Percentiles rank a stretch among this genome's conserved stretches.
Evolutionary conservation across 2,888 invertebrate genomes (phyloP).

Genomic region (Limnephilus auricula): DNA sequence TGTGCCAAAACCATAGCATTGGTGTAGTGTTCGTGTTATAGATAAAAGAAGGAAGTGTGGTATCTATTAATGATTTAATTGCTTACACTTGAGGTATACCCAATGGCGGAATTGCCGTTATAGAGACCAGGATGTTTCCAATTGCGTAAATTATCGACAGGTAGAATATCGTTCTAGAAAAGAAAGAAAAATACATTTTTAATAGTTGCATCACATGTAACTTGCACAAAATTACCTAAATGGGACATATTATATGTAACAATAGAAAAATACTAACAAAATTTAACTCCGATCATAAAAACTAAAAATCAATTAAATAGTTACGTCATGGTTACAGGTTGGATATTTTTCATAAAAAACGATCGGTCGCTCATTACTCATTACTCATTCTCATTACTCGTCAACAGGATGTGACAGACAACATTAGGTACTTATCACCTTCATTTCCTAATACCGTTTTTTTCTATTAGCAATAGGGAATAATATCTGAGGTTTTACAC

Average conservation of each 20-base stretch:
- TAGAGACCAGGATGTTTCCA: slow-evolving; percentile 88
- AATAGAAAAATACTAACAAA: background rate
- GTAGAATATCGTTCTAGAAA: slow-evolving; percentile 84
- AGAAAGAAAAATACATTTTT: slow-evolving; percentile 36
- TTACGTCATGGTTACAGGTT: background rate
- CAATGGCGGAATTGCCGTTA: slow-evolving; percentile 81
- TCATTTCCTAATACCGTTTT: background rate
- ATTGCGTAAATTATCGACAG: slow-evolving; percentile 88
- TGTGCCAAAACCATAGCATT: no score
- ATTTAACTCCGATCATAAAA: background rate
- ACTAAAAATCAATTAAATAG: no score
- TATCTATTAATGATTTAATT: slow-evolving; percentile 48
- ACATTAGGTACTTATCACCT: background rate
- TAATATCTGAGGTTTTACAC: background rate
- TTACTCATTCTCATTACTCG: background rate
- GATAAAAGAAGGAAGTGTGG: no score
- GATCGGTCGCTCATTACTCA: background rate
- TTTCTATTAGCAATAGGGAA: background rate
- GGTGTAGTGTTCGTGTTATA: no score
- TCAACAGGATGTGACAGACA: background rate
- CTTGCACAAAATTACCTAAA: background rate
- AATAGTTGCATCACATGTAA: background rate
- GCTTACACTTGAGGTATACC: slow-evolving; percentile 79
- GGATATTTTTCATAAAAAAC: background rate
- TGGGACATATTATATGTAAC: background rate